Evolutionary conservation across 2,797 vertebrate species (phyloP), one percentile per base, ranked within the genome.

Genomic region (Lepilemur septentrionalis): DNA sequence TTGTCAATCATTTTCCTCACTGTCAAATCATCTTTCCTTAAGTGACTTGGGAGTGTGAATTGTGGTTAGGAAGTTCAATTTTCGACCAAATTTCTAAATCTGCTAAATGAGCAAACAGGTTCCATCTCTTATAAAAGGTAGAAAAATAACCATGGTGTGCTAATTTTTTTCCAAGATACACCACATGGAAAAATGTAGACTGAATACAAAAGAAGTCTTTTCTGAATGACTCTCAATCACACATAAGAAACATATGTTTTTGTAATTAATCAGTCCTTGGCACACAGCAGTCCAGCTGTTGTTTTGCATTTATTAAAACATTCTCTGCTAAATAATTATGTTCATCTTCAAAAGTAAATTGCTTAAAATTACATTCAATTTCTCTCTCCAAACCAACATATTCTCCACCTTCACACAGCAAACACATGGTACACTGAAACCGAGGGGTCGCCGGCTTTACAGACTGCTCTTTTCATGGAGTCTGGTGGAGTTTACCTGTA

Each of bases 341-440:
- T 59, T 91, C 76, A 22, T 90, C 88, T 95, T 94, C 81, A 73
- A 85, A 95, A 96, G 59, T 55, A 95, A 72, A 97, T 75, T 79
- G 48, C 38, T 83, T 91, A 87, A 96, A 97, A 95, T 95, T 97
- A 80, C 86, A 97, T 88, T 92, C 63, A 89, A 20, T 91, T 59
- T 92, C 81, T 96, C 80, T 82, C 93, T 95, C 50, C 82, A 95
- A 92, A 96, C 61, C 93, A 97, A 91, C 72, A 96, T 83, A 97
- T 22, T 52, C 86, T 91, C 93, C 84, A 83, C 82, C 85, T 95
- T 95, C 20, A 11, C 30, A 57, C 90, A 61, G 43, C 88, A 95
- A 76, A 81, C 3, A 9, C 61, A 13, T 3, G 30, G 55, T 7
- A 30, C 35, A 20, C 3, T 1, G 52, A 96, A 92, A 95, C 93